These are phyloP conservation scores for Microchrysa polita DNA, from an alignment of 2,888 invertebrate species.

Conservation along the genomic window DNA sequence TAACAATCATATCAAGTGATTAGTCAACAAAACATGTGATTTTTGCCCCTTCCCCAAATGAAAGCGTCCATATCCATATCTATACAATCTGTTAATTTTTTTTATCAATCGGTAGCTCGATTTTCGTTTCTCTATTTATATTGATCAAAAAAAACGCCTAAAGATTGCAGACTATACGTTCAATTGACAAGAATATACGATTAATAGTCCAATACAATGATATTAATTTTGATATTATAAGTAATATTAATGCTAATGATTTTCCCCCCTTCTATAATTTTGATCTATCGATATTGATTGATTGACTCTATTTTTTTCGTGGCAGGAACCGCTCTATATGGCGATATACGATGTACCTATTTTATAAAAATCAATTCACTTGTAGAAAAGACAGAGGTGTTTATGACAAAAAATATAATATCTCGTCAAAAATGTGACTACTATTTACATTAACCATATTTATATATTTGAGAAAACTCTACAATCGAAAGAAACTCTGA, in stretches of 20 bases:
- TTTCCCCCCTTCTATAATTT: neutral
- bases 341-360: neutral
- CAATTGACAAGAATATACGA: too few species aligned
- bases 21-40: too few species aligned
- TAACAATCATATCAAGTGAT: too few species aligned
- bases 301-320: neutral
- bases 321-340: neutral
- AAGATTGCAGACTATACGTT: too few species aligned
- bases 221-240: neutral
- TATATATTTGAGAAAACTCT: constrained; percentile 31
- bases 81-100: too few species aligned
- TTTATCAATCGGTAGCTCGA: too few species aligned
- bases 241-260: neutral
- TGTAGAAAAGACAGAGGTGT: too few species aligned
- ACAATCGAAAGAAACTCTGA: constrained; percentile 39
- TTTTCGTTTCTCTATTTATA: too few species aligned
- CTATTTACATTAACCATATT: constrained; percentile 9
- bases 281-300: constrained; percentile 10
- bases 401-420: neutral
- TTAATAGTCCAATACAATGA: too few species aligned
- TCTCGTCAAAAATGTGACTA: constrained; percentile 12
- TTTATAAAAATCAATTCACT: constrained; percentile 13
- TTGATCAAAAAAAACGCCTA: too few species aligned
- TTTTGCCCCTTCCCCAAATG: too few species aligned
- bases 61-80: too few species aligned